These are phyloP conservation scores for Podarcis cretensis DNA, from an alignment of 2,113 vertebrate species.

Conservation along the genomic window DNA sequence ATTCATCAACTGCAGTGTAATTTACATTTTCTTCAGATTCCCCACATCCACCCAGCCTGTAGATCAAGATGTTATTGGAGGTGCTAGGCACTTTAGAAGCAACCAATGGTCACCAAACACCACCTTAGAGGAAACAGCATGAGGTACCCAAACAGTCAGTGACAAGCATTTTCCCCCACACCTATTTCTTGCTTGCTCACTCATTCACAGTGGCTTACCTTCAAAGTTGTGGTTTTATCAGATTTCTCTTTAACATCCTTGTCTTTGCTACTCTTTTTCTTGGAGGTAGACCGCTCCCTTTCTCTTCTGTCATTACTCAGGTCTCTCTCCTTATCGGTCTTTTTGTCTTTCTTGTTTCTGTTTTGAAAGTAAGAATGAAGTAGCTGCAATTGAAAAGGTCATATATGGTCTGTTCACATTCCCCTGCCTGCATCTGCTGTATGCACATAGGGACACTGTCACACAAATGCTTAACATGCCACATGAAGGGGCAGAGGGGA, in stretches of 20 bases:
- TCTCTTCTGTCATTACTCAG: constrained; percentile 83
- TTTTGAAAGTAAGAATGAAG: constrained; percentile 25
- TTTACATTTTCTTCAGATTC: not conserved
- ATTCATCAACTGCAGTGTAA: not conserved
- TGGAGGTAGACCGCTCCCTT: constrained; percentile 82
- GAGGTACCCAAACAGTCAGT: not conserved
- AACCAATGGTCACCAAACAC: not conserved
- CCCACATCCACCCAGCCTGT: not conserved
- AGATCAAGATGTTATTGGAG: not conserved
- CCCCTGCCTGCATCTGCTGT: no score
- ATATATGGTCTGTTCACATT: not conserved
- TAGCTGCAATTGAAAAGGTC: not conserved
- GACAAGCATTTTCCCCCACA: not conserved
- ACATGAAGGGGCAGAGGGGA: not conserved
- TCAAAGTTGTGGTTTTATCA: constrained; percentile 72
- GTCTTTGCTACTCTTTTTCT: constrained; percentile 86
- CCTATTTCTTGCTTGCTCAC: not conserved
- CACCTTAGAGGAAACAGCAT: not conserved
- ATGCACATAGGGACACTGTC: not conserved
- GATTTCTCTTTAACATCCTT: constrained; percentile 79
- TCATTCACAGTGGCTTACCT: constrained; percentile 66
- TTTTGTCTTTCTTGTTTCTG: constrained; percentile 90
- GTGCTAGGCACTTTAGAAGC: not conserved
- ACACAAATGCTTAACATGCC: not conserved
- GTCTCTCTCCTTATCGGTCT: constrained; percentile 80